A percentile compares a stretch with the other conserved stretches of the same genome.
Conservation (phyloP, 1,140 invertebrate genomes). For the Armadillidium nasatum region DNA sequence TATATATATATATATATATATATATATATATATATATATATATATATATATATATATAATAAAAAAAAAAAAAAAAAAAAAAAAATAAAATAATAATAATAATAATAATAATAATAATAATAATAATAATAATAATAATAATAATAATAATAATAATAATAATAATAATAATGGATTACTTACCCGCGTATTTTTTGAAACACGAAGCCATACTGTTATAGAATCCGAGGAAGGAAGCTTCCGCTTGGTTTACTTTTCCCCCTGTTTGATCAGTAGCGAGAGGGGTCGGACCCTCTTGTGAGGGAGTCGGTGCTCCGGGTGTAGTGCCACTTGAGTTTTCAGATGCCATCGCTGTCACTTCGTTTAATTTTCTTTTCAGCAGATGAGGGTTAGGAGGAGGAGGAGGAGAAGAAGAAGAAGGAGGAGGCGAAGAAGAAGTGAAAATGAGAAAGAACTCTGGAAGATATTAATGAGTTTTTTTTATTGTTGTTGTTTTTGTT, state of each 20-base stretch:
- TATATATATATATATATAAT: background rate
- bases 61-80: background rate
- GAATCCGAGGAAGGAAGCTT: conserved; percentile 28
- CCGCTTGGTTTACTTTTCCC: background rate
- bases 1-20: background rate
- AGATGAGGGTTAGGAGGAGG: too few relatives aligned
- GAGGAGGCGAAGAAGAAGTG: too few relatives aligned
- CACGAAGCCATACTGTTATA: conserved; percentile 42
- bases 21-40: background rate
- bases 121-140: too few relatives aligned
- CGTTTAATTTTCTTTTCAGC: background rate
- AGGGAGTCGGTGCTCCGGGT: background rate
- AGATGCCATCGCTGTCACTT: background rate
- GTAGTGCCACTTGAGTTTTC: background rate
- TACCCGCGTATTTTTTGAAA: conserved; percentile 43
- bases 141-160: too few relatives aligned
- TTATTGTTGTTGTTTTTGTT: too few relatives aligned
- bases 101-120: background rate
- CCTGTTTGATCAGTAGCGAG: background rate
- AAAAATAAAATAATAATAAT: too few relatives aligned
- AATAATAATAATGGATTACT: background rate
- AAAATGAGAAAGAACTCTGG: too few relatives aligned
- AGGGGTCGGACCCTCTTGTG: background rate
- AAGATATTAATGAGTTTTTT: too few relatives aligned
- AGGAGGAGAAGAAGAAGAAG: too few relatives aligned